Base-by-base conservation (phyloP, 2,888 invertebrate genomes). In the Tachina lurida region DNA sequence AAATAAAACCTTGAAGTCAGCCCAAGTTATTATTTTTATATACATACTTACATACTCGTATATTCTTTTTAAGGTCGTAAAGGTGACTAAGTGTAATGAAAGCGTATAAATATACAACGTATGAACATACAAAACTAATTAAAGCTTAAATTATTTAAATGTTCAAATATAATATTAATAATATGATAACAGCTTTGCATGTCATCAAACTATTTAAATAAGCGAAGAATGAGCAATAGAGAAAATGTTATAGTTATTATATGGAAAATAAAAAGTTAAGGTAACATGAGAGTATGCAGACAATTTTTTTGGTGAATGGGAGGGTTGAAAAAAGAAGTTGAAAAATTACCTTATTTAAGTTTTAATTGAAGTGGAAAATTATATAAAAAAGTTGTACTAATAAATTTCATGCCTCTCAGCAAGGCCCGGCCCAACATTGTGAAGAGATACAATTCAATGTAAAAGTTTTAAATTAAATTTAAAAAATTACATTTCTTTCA, bases 81-180 rank as follows among this genome's bases (percentile, higher is more conserved):
- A 31, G 1, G 31, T 31, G 31, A 31, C 31, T 5, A 31, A 31
- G 7, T 31, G 31, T 31, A 31, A 31, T 31, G 31, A 31, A 31
- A 31, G 31, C 31, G 47, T 47, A 47, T 47, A 15, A 12, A 47
- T 47, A 17, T 54, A 17, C 17, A 54, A 4, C 31, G 31, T 17
- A 17, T 54, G 17, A 68, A n/a, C 10, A 31, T 71, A 74, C 56
- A 85, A 19, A 47, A 74, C 54, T 85, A 85, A 85, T 85, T 81
- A 82, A 70, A 78, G 54, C 68, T 70, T n/a, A 85, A 78, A 78
- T 68, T 77, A 85, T 85, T 85, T 77, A 74, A 78, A 85, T 82
- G 68, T 78, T 73, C 45, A 74, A 78, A 82, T 78, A n/a, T 82
- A 52, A 63, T 82, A 74, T 82, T 74, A 63, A 78, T 85, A 63